phyloP scores from a whole-genome alignment of 2,113 vertebrate species.

The Nerophis lumbriciformis region DNA sequence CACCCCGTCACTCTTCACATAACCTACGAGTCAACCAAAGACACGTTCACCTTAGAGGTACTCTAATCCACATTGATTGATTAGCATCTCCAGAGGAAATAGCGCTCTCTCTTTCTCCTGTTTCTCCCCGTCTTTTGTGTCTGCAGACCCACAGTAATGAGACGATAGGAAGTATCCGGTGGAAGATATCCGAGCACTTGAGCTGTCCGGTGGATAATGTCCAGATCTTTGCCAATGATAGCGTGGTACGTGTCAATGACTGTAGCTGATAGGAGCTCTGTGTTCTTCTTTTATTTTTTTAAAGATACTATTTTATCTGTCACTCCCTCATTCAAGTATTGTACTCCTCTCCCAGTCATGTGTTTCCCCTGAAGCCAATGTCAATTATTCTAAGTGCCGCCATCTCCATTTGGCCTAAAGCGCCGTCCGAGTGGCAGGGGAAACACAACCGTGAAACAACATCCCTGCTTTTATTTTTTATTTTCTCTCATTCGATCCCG shows the following conservation, averaged over 20 bases:
- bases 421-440: slow-evolving; percentile 13
- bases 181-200: slow-evolving; percentile 96
- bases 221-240: slow-evolving; percentile 98
- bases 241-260: slow-evolving; percentile 78
- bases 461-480: slow-evolving; percentile 7
- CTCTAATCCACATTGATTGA: neutral
- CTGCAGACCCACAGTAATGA: slow-evolving; percentile 96
- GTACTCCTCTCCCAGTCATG: slow-evolving; percentile 4
- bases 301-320: slow-evolving; percentile 3
- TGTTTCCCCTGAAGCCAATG: slow-evolving; percentile 27
- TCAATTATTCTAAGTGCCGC: slow-evolving; percentile 1
- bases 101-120: neutral
- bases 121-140: slow-evolving; percentile 30
- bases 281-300: neutral
- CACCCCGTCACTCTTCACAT: slow-evolving; percentile 93
- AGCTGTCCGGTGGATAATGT: slow-evolving; percentile 95
- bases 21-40: slow-evolving; percentile 97
- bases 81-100: neutral
- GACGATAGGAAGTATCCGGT: slow-evolving; percentile 91
- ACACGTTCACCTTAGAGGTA: slow-evolving; percentile 95
- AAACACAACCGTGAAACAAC: slow-evolving; percentile 17
- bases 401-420: neutral
- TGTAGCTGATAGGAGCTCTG: neutral
- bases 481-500: slow-evolving; percentile 7
- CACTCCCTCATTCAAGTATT: slow-evolving; percentile 17